Evolutionary conservation across 2,888 invertebrate genomes (phyloP), one percentile per base, ranked within the genome.

Genomic region (Erebia palarica): DNA sequence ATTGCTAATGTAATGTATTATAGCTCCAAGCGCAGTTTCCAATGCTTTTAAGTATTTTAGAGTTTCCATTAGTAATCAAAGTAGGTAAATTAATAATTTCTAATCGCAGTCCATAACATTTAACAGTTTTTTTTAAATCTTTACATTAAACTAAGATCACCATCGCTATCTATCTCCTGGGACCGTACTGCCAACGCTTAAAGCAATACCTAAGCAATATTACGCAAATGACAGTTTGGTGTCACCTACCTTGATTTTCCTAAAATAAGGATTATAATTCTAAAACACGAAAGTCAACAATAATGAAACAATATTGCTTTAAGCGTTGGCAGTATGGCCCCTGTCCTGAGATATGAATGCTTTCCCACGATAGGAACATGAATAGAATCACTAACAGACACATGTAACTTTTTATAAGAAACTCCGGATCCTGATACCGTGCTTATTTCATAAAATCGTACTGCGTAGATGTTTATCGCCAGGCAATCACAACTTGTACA

Each of bases 1-100:
- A 44, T 57, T 58, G 14, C 66, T 58, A 21, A 47, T 47, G 49
- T 67, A 21, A 67, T 49, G n/a, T 11, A 58, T 58, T 59, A 27
- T 11, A 14, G 14, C 58, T 58, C 11, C 21, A 27, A 16, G n/a
- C 42, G 13, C 65, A 21, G 53, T 42, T 49, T 49, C 49, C 11
- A 21, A 49, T 63, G 63, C 49, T 63, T 49, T 3, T 49, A 21
- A 63, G 63, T 14, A 21, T 49, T 49, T 14, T 21, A 63, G 49
- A 49, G 21, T 47, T 63, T 21, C 13, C 18, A 14, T 63, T 49
- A 14, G 21, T 14, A 21, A 14, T 63, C 49, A 18, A 44, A 44
- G 44, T 36, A 36, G 36, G 36, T 44, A 47, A 47, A 49, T 49
- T 49, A 49, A 49, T 47, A 49, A 47, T 63, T 21, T 27, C 14